Base-by-base conservation (phyloP, 2,888 invertebrate species). In the Aleiodes testaceus region DNA sequence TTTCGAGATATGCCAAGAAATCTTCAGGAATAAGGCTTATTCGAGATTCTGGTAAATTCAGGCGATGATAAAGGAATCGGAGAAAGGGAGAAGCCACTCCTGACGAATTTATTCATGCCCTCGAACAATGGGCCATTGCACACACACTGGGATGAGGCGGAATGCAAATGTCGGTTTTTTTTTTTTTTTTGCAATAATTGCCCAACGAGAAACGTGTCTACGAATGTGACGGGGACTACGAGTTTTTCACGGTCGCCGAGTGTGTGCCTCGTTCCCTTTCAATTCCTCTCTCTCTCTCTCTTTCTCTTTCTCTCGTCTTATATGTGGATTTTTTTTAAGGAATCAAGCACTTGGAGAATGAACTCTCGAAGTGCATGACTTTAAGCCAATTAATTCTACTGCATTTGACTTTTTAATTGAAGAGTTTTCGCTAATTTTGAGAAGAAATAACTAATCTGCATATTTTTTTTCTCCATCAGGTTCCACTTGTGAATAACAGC, bases 401-500 rank as follows among this genome's bases (percentile, higher is more conserved):
- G 55, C 36, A 26, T 55, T 55, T 55, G 55, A 36, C 30, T 36
- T 53, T 20, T 55, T 45, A 22, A 20, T 42, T 14, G 12, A 36
- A 36, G 36, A 36, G 36, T n/a, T n/a, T n/a, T n/a, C n/a, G 9
- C 3, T 7, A 36, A 36, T 36, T 36, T 36, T 36, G n/a, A n/a
- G n/a, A n/a, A n/a, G n/a, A n/a, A n/a, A n/a, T n/a, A n/a, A n/a
- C n/a, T 36, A 53, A 36, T 50, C 45, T 66, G 66, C 2, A 6
- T 1, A 47, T 63, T 30, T 72, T 72, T 66, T 72, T 72, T 85
- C 85, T 82, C 84, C 77, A 87, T 6, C 87, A 93, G 92, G 90
- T 93, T 73, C 90, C 90, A 20, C 83, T 92, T 12, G 84, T 90
- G 50, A 89, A 89, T 72, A 92, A 92, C 82, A 90, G 90, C 69